Conservation (phyloP, 2,888 invertebrate species). For the Tridacna gigas region DNA sequence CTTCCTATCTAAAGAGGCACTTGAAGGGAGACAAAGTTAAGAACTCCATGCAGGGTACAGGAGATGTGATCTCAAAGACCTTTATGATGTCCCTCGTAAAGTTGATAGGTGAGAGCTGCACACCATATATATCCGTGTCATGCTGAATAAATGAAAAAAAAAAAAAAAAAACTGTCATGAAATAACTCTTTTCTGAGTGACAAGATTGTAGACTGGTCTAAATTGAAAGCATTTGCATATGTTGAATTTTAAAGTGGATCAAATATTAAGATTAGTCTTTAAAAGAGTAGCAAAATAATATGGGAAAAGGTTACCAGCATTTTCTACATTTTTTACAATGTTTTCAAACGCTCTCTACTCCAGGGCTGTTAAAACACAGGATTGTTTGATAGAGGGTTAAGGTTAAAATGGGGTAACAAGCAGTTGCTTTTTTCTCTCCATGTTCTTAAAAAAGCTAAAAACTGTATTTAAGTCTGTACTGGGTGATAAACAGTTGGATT, state of each 20-base stretch:
- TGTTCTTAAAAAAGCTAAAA: no score
- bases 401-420: no score
- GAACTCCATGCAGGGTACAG: conserved; percentile 85
- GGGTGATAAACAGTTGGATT: not conserved
- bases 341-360: no score
- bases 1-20: conserved; percentile 90
- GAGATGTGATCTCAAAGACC: conserved; percentile 96
- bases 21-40: conserved; percentile 89
- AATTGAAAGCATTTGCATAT: not conserved
- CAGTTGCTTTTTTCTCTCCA: no score
- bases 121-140: not conserved
- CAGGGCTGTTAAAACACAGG: no score
- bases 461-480: no score
- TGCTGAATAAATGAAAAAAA: not conserved
- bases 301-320: no score
- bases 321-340: no score
- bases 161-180: not conserved
- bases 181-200: no score
- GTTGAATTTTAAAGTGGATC: no score
- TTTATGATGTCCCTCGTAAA: conserved; percentile 96
- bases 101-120: conserved; percentile 90
- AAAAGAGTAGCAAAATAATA: not conserved
- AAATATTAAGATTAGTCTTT: no score
- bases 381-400: no score
- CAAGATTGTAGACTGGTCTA: not conserved